Evolutionary conservation across 2,113 vertebrate species (phyloP), one percentile per base, ranked within the genome.

Genomic region (Syrmaticus mikado): DNA sequence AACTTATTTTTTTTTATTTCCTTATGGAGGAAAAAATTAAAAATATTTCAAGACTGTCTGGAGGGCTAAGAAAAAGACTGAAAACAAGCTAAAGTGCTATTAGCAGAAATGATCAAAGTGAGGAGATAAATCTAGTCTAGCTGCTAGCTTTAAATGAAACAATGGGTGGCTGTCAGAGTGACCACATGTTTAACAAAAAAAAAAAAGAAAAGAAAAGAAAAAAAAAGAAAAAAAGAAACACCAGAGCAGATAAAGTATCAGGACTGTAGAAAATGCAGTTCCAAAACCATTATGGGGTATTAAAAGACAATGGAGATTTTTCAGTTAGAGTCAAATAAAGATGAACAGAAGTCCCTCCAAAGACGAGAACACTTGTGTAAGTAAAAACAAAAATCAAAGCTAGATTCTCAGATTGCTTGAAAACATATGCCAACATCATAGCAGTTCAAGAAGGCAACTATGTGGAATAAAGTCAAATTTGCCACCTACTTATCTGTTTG

Each of bases 271-370:
- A 50, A 92, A 85, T 0, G 2, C 85, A 85, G 85, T 75, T 41
- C 78, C 78, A 91, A 91, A 80, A 77, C 32, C 40, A 80, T 79
- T 90, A 62, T 18, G 17, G 14, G 11, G 9, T 73, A 73, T 91
- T 91, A 93, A 80, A 77, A 80, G 32, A 94, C 68, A 91, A 74
- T 50, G 43, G 43, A 14, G 25, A 67, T 79, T 92, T 92, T 89
- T 68, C 48, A 77, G 57, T 65, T 91, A 57, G 65, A 89, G 45
- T 7, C 60, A 91, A 93, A 68, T 2, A 32, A 36, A 25, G 20
- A 92, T 85, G 25, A 62, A 82, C 14, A 93, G 73, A 87, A 89
- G 34, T 67, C 48, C 25, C 50, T 94, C 94, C 52, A 74, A 62
- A 88, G 28, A 30, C 13, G 28, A 68, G 22, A 80, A 1, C 34